Evolutionary conservation across 2,797 vertebrate genomes (phyloP).

Genomic region (Chaetophractus vellerosus): DNA sequence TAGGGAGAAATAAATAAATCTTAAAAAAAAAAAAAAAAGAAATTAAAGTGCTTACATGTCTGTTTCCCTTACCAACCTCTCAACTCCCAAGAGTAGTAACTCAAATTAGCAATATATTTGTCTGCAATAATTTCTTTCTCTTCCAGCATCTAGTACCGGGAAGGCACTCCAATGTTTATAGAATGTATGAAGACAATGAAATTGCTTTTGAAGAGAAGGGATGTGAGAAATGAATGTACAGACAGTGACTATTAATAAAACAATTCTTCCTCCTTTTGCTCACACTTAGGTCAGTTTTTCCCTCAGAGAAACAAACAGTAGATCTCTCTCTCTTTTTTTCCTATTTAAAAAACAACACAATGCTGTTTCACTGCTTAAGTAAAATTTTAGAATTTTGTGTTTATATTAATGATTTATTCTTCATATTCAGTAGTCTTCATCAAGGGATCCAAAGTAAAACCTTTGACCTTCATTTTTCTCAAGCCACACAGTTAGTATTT

Average conservation of each 20-base stretch:
- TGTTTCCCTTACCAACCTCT: not conserved
- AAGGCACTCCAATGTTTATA: not conserved
- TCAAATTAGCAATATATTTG: not conserved
- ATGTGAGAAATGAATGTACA: not conserved
- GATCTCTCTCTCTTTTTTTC: not conserved
- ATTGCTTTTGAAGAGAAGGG: not conserved
- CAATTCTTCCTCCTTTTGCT: not conserved
- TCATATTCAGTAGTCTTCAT: conserved; percentile 5
- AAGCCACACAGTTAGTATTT: not conserved
- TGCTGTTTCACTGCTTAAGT: conserved; percentile 22
- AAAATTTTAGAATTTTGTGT: conserved; percentile 62
- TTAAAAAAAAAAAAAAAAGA: no score
- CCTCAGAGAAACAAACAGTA: not conserved
- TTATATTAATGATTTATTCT: not conserved
- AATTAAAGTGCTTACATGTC: not conserved
- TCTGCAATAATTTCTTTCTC: not conserved
- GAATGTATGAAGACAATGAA: not conserved
- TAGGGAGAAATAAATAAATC: no score
- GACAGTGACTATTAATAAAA: not conserved
- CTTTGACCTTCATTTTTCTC: conserved; percentile 12
- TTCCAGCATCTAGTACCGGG: not conserved
- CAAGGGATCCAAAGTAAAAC: conserved; percentile 6
- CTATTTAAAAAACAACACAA: conserved; percentile 11
- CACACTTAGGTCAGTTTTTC: not conserved
- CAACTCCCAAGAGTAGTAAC: not conserved